These are phyloP conservation scores for Macrobrachium nipponense DNA, from an alignment of 1,140 invertebrate genomes.

Conservation along the genomic window DNA sequence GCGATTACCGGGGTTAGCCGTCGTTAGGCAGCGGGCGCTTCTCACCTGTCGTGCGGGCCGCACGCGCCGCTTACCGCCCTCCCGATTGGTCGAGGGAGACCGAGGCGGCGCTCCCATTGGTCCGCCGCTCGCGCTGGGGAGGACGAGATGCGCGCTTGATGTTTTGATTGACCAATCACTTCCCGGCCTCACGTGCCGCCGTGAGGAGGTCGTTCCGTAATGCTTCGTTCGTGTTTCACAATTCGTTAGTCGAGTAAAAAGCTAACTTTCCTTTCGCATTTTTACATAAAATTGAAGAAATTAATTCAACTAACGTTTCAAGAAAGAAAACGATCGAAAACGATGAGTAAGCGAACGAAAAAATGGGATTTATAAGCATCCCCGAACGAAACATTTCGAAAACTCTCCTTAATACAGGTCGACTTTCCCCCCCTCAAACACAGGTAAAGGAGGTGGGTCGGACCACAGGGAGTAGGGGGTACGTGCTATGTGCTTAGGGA, in stretches of 20 bases:
- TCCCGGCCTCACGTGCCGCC: slow-evolving; percentile 51
- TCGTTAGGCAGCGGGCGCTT: slow-evolving; percentile 37
- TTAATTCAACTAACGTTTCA: too few species aligned
- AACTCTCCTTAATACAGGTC: too few species aligned
- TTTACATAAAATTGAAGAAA: not conserved
- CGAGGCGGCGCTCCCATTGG: slow-evolving; percentile 18
- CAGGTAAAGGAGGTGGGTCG: too few species aligned
- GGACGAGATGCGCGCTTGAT: slow-evolving; percentile 54
- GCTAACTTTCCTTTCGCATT: not conserved
- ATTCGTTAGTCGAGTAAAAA: too few species aligned
- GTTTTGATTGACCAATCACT: slow-evolving; percentile 60
- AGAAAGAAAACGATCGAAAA: too few species aligned
- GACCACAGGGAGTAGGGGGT: too few species aligned
- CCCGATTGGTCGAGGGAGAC: slow-evolving; percentile 35
- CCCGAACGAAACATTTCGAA: too few species aligned
- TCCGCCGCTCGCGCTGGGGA: slow-evolving; percentile 30
- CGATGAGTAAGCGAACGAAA: too few species aligned
- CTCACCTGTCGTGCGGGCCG: slow-evolving; percentile 54
- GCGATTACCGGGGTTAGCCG: slow-evolving; percentile 8
- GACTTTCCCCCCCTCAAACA: too few species aligned
- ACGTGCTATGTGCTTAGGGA: too few species aligned
- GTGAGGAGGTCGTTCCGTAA: slow-evolving; percentile 19
- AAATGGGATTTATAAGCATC: too few species aligned
- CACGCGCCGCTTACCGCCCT: slow-evolving; percentile 34
- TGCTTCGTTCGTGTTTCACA: not conserved